Conservation (phyloP, 2,888 invertebrate species). For the Acholoe squamosa region DNA sequence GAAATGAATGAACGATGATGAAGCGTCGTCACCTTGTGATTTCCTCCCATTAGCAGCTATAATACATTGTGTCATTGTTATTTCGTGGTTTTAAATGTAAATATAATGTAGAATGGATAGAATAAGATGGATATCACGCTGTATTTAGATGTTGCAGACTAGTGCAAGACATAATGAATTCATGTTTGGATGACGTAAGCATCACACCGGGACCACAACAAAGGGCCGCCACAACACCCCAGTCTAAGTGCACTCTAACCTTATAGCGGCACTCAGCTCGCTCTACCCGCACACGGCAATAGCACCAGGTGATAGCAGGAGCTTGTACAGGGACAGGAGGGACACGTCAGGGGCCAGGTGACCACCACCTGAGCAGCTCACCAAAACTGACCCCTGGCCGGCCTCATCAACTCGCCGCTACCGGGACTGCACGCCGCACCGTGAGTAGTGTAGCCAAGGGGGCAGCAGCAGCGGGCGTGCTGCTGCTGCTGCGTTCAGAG, state of each 20-base stretch:
- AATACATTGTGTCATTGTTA: no score
- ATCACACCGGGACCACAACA: neutral
- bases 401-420: neutral
- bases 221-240: neutral
- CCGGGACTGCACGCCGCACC: neutral
- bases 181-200: constrained; percentile 25
- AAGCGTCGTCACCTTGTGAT: no score
- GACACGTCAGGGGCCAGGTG: no score
- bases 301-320: no score
- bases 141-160: no score
- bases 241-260: neutral
- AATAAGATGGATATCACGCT: no score
- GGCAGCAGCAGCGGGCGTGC: neutral
- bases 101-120: no score
- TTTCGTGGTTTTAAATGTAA: no score
- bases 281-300: neutral
- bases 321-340: no score
- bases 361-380: neutral
- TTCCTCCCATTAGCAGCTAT: no score
- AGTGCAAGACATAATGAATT: constrained; percentile 6
- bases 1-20: neutral
- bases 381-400: neutral
- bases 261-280: neutral
- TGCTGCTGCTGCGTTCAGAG: neutral
- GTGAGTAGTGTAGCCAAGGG: neutral